phyloP scores from a whole-genome alignment of 2,797 vertebrate species.

The Tapirus indicus region DNA sequence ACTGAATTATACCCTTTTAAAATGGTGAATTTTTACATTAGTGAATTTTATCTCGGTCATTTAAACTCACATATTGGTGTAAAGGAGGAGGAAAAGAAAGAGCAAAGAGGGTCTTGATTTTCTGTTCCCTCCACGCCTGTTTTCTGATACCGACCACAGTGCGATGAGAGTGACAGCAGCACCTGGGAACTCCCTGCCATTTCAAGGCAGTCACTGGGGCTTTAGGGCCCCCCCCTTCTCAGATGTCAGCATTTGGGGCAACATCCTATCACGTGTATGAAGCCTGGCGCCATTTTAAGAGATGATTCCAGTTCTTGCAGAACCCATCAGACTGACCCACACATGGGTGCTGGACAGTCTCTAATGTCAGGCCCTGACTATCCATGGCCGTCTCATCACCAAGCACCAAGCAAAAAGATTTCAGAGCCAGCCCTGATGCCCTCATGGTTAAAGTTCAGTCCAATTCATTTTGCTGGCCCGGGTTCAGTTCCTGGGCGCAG shows the following conservation, averaged over 20 bases:
- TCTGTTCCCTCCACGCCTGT: not conserved
- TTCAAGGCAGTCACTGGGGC: too few species aligned
- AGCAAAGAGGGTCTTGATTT: too few species aligned
- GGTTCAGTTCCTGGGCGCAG: too few species aligned
- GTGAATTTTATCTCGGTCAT: not conserved
- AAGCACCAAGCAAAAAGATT: not conserved
- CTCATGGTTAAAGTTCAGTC: too few species aligned
- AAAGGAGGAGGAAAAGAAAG: not conserved
- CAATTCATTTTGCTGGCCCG: too few species aligned
- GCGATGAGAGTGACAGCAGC: not conserved
- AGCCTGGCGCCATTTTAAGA: not conserved
- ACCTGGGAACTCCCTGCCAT: too few species aligned
- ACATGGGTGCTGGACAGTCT: not conserved
- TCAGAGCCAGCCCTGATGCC: too few species aligned
- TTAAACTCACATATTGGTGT: not conserved
- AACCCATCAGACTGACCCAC: not conserved
- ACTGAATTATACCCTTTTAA: not conserved
- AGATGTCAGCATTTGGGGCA: not conserved
- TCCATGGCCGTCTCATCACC: not conserved
- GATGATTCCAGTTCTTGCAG: accelerated
- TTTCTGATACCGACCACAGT: too few species aligned
- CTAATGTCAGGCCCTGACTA: not conserved
- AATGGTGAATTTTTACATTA: too few species aligned
- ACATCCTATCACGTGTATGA: too few species aligned
- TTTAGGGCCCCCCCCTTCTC: not conserved